These are phyloP conservation scores for Microcebus jonahi DNA, from an alignment of 2,113 vertebrate genomes.

Conservation along the genomic window DNA sequence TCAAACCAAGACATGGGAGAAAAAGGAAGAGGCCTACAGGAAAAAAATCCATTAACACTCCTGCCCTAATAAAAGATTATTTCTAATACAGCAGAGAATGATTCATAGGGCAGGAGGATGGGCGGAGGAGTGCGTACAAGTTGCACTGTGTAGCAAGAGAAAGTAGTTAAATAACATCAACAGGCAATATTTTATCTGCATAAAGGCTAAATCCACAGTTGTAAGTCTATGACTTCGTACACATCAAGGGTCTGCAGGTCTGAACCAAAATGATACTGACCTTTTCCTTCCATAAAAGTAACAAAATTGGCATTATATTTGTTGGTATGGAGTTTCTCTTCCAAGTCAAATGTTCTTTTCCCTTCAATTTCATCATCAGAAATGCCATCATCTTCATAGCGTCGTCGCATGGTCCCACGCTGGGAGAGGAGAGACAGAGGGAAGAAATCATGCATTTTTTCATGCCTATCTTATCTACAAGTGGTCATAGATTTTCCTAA, in stretches of 20 bases:
- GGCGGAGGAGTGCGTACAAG: background rate
- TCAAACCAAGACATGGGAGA: background rate
- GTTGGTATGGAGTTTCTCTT: slow-evolving; percentile 93
- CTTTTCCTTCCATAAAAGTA: slow-evolving; percentile 97
- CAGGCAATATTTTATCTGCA: background rate
- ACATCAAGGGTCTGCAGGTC: background rate
- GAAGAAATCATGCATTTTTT: background rate
- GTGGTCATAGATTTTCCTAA: background rate
- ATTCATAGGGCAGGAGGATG: background rate
- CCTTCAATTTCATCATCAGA: slow-evolving; percentile 99
- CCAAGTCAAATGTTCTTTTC: slow-evolving; percentile 95
- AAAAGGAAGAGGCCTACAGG: background rate
- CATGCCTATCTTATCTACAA: background rate
- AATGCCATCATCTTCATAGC: slow-evolving; percentile 97
- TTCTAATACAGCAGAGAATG: slow-evolving; percentile 34
- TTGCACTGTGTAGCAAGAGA: background rate
- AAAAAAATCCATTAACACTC: background rate
- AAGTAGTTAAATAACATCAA: background rate
- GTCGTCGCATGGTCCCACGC: slow-evolving; percentile 95
- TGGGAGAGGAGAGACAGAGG: slow-evolving; percentile 69
- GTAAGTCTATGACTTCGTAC: background rate
- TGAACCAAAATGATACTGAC: slow-evolving; percentile 83
- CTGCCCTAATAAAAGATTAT: background rate
- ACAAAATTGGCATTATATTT: slow-evolving; percentile 93
- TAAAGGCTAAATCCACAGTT: background rate